Conservation (phyloP, 2,113 vertebrate species). For the Saccopteryx leptura region DNA sequence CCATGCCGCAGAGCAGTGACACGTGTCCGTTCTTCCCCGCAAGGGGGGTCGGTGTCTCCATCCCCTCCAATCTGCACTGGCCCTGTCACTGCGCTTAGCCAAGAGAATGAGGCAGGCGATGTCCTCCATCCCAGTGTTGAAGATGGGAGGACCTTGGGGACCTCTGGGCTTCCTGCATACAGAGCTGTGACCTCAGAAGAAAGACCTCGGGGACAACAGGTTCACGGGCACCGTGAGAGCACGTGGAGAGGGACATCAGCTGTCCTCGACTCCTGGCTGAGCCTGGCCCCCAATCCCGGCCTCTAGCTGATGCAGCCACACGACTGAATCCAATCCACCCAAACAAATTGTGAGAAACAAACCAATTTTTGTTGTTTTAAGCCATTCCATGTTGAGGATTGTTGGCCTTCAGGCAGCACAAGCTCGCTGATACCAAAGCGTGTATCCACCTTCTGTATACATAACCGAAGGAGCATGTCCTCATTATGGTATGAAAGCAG, state of each 20-base stretch:
- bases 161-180: neutral
- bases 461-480: neutral
- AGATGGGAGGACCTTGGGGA: too few species aligned
- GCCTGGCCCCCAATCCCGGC: neutral
- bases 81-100: neutral
- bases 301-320: accelerated
- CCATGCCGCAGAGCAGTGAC: neutral
- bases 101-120: neutral
- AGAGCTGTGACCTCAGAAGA: accelerated
- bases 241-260: neutral
- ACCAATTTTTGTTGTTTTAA: neutral
- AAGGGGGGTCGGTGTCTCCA: neutral
- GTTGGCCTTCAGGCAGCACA: too few species aligned
- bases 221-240: neutral
- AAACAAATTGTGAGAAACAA: neutral
- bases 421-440: neutral
- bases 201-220: neutral
- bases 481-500: neutral
- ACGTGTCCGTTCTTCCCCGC: accelerated
- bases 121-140: neutral
- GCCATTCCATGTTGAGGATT: neutral
- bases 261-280: neutral
- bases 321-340: neutral
- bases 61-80: neutral
- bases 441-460: neutral